Conservation (phyloP, 2,797 vertebrate genomes). For the Sarcophilus harrisii region DNA sequence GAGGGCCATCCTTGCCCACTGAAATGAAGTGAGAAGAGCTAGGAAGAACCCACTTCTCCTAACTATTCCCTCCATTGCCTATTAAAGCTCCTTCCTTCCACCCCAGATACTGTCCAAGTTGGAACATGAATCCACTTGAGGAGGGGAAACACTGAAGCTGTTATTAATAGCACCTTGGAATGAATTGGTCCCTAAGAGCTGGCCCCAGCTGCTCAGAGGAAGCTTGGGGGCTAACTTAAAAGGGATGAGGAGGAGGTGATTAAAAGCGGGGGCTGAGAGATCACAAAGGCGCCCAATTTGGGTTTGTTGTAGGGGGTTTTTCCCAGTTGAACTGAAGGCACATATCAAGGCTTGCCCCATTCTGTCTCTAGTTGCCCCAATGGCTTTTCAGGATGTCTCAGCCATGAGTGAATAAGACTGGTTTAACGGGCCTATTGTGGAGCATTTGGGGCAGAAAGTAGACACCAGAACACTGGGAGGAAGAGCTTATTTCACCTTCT, state of each 20-base stretch:
- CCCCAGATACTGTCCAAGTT: neutral
- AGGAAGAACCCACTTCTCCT: neutral
- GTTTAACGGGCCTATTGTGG: neutral
- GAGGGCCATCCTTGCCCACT: neutral
- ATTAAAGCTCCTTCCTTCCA: neutral
- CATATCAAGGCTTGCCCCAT: neutral
- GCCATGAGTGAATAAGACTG: neutral
- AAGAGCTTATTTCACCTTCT: neutral
- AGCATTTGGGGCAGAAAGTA: neutral
- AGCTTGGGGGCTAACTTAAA: neutral
- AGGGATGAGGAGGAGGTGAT: conserved; percentile 55
- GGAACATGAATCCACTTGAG: neutral
- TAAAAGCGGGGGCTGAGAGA: conserved; percentile 4
- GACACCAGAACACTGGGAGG: neutral
- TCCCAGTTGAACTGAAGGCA: neutral
- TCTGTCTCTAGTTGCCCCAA: neutral
- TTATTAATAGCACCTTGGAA: conserved; percentile 15
- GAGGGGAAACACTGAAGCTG: neutral
- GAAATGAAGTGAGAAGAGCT: neutral
- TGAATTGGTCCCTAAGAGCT: neutral
- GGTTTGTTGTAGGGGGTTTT: neutral
- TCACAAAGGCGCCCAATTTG: conserved; percentile 53
- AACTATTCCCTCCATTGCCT: neutral
- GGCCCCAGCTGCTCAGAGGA: neutral
- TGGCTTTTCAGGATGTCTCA: neutral